Percentiles rank a stretch among this genome's conserved stretches.
These are phyloP conservation scores for Epirrhoe alternata DNA, from an alignment of 2,888 invertebrate genomes.

Conservation along the genomic window DNA sequence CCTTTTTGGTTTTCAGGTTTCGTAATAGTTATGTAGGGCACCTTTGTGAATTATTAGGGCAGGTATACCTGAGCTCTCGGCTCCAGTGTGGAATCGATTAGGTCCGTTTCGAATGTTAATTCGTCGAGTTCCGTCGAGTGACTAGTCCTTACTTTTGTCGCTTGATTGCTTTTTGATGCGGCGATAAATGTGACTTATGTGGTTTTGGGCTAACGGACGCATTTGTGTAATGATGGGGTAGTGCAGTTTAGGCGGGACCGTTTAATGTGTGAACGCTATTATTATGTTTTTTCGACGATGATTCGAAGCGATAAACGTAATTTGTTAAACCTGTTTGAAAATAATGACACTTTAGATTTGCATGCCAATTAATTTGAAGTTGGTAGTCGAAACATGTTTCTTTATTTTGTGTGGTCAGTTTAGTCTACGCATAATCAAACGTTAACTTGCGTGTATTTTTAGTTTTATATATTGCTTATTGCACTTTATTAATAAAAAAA, in stretches of 20 bases:
- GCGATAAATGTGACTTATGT: conserved; percentile 84
- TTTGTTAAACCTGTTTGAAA: conserved; percentile 41
- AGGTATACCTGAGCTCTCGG: conserved; percentile 60
- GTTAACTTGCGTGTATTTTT: background rate
- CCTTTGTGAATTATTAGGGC: conserved; percentile 64
- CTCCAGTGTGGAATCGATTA: conserved; percentile 69
- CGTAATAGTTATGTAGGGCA: conserved; percentile 52
- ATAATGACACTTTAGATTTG: conserved; percentile 31
- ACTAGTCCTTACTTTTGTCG: conserved; percentile 76
- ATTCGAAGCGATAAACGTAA: conserved; percentile 41
- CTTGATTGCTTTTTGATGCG: conserved; percentile 83
- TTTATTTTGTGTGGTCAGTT: conserved; percentile 8
- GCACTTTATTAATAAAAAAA: conserved; percentile 1
- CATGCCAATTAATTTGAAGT: conserved; percentile 36
- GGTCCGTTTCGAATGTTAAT: conserved; percentile 67
- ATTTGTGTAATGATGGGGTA: conserved; percentile 75
- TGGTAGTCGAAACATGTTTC: conserved; percentile 23
- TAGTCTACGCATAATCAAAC: background rate
- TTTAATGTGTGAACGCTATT: conserved; percentile 76
- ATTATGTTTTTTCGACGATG: conserved; percentile 61
- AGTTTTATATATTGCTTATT: too few species aligned
- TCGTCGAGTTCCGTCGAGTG: conserved; percentile 64
- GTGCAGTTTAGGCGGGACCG: conserved; percentile 72
- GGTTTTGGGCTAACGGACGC: conserved; percentile 72
- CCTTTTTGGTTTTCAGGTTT: background rate